Evolutionary conservation across 1,140 invertebrate species (phyloP).

Genomic region (Lamellibrachia luymesi): DNA sequence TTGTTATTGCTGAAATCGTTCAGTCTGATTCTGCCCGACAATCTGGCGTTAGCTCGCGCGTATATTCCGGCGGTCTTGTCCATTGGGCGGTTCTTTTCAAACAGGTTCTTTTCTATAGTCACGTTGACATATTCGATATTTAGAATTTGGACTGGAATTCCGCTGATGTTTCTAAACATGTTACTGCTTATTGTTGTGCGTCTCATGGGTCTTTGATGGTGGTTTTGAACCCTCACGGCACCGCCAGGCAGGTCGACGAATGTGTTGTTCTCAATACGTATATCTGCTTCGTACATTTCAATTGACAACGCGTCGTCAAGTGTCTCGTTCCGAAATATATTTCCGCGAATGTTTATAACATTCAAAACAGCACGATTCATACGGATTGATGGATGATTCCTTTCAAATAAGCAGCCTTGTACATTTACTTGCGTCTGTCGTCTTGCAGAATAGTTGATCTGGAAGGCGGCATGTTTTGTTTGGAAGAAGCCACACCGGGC

Average conservation of each 20-base stretch:
- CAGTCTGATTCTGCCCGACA: not conserved
- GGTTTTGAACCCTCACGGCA: not conserved
- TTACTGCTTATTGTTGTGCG: not conserved
- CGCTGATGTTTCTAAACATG: not conserved
- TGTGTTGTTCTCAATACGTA: not conserved
- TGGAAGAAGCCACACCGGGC: not conserved
- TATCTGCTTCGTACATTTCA: not conserved
- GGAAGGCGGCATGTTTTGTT: not conserved
- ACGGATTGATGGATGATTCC: not conserved
- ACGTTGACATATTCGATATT: not conserved
- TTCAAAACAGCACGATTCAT: not conserved
- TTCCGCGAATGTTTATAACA: not conserved
- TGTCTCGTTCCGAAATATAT: not conserved
- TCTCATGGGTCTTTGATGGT: not conserved
- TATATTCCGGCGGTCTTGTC: not conserved
- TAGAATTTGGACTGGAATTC: not conserved
- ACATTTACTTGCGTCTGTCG: not conserved
- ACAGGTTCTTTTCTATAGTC: not conserved
- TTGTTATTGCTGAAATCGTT: not conserved
- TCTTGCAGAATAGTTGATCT: not conserved
- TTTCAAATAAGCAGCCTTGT: not conserved
- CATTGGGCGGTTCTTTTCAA: not conserved
- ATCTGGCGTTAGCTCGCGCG: not conserved
- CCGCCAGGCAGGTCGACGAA: not conserved
- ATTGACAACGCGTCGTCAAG: not conserved